These are phyloP conservation scores for Phocides pigmalion DNA, from an alignment of 1,140 invertebrate species.

Conservation along the genomic window DNA sequence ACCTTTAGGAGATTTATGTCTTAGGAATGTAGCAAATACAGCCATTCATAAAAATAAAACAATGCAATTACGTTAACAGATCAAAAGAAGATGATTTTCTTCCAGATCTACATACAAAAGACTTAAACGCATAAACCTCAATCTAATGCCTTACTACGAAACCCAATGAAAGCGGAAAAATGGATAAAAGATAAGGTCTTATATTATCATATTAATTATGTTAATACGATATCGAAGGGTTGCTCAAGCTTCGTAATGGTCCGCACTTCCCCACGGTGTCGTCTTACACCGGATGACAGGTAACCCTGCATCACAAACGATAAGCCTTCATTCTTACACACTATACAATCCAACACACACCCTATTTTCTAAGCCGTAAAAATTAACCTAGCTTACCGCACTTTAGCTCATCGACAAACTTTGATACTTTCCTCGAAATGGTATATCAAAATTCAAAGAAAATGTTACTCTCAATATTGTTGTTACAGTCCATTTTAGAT, in stretches of 20 bases:
- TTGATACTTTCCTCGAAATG: conserved; percentile 43
- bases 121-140: conserved; percentile 46
- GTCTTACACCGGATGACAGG: conserved; percentile 76
- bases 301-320: conserved; percentile 61
- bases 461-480: conserved; percentile 13
- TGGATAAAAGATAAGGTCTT: conserved; percentile 23
- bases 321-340: conserved; percentile 42
- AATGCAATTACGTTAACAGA: background rate
- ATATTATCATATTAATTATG: conserved; percentile 49
- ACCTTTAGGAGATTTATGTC: too few relatives aligned
- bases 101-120: conserved; percentile 43
- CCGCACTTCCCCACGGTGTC: conserved; percentile 75
- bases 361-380: conserved; percentile 38
- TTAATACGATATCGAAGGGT: conserved; percentile 50
- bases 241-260: conserved; percentile 57
- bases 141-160: conserved; percentile 18
- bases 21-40: too few relatives aligned
- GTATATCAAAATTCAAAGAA: conserved; percentile 40
- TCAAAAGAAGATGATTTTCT: background rate
- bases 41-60: background rate
- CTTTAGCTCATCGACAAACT: conserved; percentile 34
- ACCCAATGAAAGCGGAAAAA: conserved; percentile 13
- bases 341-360: conserved; percentile 20
- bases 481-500: conserved; percentile 22
- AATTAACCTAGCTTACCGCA: conserved; percentile 19